Conservation (phyloP, 2,797 vertebrate genomes). For the Oryzias dopingdopingensis region DNA sequence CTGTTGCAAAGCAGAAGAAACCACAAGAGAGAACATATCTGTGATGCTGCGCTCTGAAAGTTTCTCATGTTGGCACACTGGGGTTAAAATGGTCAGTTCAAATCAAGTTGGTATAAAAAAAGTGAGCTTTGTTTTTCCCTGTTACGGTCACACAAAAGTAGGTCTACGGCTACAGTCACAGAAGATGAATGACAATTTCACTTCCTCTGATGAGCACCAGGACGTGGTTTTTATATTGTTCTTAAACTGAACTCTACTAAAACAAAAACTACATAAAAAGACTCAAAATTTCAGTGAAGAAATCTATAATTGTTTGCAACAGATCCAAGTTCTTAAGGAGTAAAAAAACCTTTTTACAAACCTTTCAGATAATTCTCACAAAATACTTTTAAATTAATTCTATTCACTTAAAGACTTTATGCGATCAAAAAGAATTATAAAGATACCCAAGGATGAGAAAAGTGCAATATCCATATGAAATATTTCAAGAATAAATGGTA, state of each 20-base stretch:
- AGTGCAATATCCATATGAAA: not conserved
- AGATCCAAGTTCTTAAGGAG: too few species aligned
- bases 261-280: constrained; percentile 16
- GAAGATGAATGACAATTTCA: constrained; percentile 46
- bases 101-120: too few species aligned
- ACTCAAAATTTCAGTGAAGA: constrained; percentile 22
- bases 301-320: constrained; percentile 18
- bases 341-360: too few species aligned
- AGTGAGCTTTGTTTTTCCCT: too few species aligned
- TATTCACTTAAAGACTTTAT: too few species aligned
- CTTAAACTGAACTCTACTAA: constrained; percentile 33
- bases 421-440: too few species aligned
- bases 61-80: constrained; percentile 10
- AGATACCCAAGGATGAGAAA: not conserved
- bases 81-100: too few species aligned
- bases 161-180: too few species aligned
- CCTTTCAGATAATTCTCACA: too few species aligned
- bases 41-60: constrained; percentile 15
- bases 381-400: too few species aligned
- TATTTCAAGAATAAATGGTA: too few species aligned
- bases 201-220: constrained; percentile 49
- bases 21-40: constrained; percentile 42
- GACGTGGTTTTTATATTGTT: constrained; percentile 43
- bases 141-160: too few species aligned
- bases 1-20: constrained; percentile 35